Base-by-base conservation (phyloP, 2,888 invertebrate genomes). In the Hofmannophila pseudospretella region DNA sequence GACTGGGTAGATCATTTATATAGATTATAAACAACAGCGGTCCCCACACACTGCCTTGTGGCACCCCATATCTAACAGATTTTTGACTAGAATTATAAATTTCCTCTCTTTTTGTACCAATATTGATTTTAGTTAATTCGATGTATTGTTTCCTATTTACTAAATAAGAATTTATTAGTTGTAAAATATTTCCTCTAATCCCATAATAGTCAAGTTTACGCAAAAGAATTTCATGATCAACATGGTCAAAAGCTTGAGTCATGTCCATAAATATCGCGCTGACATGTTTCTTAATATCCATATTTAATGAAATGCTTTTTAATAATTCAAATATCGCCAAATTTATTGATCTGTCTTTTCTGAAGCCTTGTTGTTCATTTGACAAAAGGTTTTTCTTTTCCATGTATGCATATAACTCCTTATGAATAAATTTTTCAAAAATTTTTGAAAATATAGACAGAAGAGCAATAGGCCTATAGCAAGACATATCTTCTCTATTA, bases 231-330 rank as follows among this genome's bases (percentile, higher is more conserved):
- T 5, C 8, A 23, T 23, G 23, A n/a, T 23, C 23, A 5, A 23
- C 23, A 23, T n/a, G n/a, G n/a, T 23, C 23, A n/a, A 23, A 23
- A 2, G 23, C 23, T n/a, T 23, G 8, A 2, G 23, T 23, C 23
- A 23, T 23, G 23, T 23, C 23, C 23, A 23, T 23, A 31, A 34
- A 50, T 9, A 50, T 5, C 1, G 42, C 35, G 23, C 28, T 22
- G 8, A 47, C 34, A 19, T 34, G 42, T 19, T 8, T 33, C 20
- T 14, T 36, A 13, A 25, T 28, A 22, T 42, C 42, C 1, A 44
- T 25, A 14, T 13, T 26, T 7, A 2, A 1, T 7, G 26, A 14
- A 3, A 33, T n/a, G 3, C 11, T 25, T 2, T 33, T 33, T 3
- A 34, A 7, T 3, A 35, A 14, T 3, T 42, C 25, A 29, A 13